Evolutionary conservation across 2,797 vertebrate species (phyloP), one percentile per base, ranked within the genome.

Genomic region (Spheniscus humboldti): DNA sequence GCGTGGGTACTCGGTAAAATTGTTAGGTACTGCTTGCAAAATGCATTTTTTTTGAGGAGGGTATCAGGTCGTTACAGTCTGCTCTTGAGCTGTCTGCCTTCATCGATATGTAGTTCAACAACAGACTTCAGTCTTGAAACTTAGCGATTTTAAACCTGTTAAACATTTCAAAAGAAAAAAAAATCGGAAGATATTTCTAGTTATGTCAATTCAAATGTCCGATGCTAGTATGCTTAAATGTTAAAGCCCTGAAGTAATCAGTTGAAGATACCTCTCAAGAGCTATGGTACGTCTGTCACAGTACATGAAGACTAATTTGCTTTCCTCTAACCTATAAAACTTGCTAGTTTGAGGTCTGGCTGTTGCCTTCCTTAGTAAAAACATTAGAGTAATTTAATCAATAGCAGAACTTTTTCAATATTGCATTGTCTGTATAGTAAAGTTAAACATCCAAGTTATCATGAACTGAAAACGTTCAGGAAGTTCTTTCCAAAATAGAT

Each of bases 221-320:
- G 33, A 60, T 79, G n/a, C 23, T 82, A 43, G 17, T 71, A 25
- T 23, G 5, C 35, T 55, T 27, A 27, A 33, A 7, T 72, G 31
- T 39, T 89, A 18, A 48, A 85, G 10, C 22, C 11, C 19, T 37
- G 6, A 30, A 35, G 7, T 43, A 66, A 9, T 5, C 45, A 31
- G 13, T 37, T 77, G n/a, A 84, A 50, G 66, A 24, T 56, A 11
- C 6, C 13, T 59, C 7, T 72, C 8, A 31, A 56, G 24, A 74
- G 3, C 24, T 56, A 18, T 2, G 8, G 27, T 18, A 28, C 1
- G 3, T 33, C 14, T 80, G 8, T 77, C 45, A 20, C 2, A 2
- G 5, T 41, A 15, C 7, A 0, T 14, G 50, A 66, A 62, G 28
- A 27, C 19, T 69, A 27, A 45, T 35, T 50, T 56, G 22, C 24